Conservation (phyloP, 1,140 invertebrate genomes). For the Saxidomus purpurata region DNA sequence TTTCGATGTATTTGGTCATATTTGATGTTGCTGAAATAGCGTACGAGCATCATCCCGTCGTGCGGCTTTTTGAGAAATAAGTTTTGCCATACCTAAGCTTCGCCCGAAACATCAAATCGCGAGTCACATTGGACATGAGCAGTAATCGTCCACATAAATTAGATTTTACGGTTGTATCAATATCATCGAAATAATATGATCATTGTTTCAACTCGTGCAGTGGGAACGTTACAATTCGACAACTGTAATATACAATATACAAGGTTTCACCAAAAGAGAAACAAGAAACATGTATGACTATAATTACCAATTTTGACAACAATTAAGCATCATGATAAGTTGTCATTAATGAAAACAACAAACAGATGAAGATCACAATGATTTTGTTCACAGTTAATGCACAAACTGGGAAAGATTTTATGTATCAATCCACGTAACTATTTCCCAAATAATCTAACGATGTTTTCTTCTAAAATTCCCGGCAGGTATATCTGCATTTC, state of each 20-base stretch:
- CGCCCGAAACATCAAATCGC: conserved; percentile 1
- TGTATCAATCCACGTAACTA: too few relatives aligned
- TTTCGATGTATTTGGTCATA: background rate
- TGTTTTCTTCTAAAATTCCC: too few relatives aligned
- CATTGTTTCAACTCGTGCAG: background rate
- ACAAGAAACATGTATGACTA: too few relatives aligned
- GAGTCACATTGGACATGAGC: background rate
- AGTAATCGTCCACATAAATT: background rate
- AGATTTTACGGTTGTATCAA: conserved; percentile 16
- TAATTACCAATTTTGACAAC: too few relatives aligned
- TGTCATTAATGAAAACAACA: too few relatives aligned
- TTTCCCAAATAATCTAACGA: too few relatives aligned
- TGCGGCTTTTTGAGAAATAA: conserved; percentile 5
- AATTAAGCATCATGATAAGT: too few relatives aligned
- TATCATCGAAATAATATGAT: background rate
- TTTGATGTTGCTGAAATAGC: conserved; percentile 13
- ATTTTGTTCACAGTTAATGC: too few relatives aligned
- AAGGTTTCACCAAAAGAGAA: too few relatives aligned
- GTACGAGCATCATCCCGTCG: conserved; percentile 11
- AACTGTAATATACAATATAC: conserved; percentile 26
- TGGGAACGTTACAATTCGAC: background rate
- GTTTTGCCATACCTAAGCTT: background rate
- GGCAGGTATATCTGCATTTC: too few relatives aligned
- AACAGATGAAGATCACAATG: too few relatives aligned
- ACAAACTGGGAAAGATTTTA: too few relatives aligned